phyloP scores from a whole-genome alignment of 1,140 invertebrate genomes.

The Phthorimaea operculella region DNA sequence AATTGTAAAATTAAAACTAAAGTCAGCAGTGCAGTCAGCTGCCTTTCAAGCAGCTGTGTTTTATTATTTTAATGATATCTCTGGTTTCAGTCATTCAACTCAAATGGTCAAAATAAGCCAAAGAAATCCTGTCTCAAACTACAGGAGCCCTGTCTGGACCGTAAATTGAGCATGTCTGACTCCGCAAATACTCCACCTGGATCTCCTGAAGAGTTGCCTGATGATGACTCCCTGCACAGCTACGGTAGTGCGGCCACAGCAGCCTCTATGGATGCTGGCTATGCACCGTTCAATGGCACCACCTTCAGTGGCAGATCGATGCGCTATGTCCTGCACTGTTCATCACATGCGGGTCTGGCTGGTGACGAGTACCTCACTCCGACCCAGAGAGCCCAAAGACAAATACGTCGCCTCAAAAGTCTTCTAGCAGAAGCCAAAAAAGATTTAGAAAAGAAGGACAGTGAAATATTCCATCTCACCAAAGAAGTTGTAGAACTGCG shows the following conservation, averaged over 20 bases:
- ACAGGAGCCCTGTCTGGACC: slow-evolving; percentile 42
- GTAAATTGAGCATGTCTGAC: slow-evolving; percentile 53
- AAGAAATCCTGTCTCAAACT: slow-evolving; percentile 50
- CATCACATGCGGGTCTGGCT: slow-evolving; percentile 76
- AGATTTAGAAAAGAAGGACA: slow-evolving; percentile 82
- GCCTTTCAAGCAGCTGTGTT: too few species aligned
- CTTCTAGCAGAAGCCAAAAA: slow-evolving; percentile 77
- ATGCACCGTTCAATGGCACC: slow-evolving; percentile 82
- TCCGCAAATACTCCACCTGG: slow-evolving; percentile 70
- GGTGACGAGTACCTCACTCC: slow-evolving; percentile 86
- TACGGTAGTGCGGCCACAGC: slow-evolving; percentile 79
- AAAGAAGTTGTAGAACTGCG: slow-evolving; percentile 85
- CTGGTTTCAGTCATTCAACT: slow-evolving; percentile 60
- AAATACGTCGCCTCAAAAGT: slow-evolving; percentile 78
- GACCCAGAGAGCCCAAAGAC: slow-evolving; percentile 82
- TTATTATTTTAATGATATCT: slow-evolving; percentile 7
- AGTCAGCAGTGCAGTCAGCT: too few species aligned
- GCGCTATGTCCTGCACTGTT: slow-evolving; percentile 86
- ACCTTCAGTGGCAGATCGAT: slow-evolving; percentile 77
- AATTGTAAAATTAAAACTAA: too few species aligned
- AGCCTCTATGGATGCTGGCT: slow-evolving; percentile 80
- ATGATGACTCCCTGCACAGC: slow-evolving; percentile 83
- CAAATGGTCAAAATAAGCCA: slow-evolving; percentile 43
- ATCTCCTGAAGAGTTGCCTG: slow-evolving; percentile 70
- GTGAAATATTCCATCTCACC: slow-evolving; percentile 82